Conservation (phyloP, 2,113 vertebrate genomes). For the Cebus imitator region DNA sequence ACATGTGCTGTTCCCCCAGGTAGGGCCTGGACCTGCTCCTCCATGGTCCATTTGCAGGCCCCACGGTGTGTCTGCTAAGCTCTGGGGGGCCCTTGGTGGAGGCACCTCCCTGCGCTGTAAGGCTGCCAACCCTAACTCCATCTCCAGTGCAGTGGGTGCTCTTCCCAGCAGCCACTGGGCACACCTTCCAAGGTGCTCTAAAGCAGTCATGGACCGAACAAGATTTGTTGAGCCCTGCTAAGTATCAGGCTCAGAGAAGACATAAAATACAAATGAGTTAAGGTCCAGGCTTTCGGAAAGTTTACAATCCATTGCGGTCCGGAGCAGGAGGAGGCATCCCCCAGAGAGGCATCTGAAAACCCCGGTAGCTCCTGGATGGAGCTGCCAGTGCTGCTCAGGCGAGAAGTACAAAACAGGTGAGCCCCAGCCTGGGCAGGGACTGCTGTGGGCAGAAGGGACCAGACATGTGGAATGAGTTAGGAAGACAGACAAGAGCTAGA, state of each 20-base stretch:
- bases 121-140: neutral
- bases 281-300: neutral
- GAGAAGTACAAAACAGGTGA: neutral
- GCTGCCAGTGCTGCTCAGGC: neutral
- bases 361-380: neutral
- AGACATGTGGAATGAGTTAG: constrained; percentile 50
- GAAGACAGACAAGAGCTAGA: constrained; percentile 45
- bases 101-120: neutral
- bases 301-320: neutral
- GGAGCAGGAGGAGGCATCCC: neutral
- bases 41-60: neutral
- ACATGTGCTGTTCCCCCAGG: rapidly evolving
- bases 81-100: neutral
- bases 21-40: neutral
- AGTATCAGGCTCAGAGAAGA: neutral
- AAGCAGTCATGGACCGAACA: neutral
- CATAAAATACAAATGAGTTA: neutral
- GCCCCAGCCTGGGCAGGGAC: neutral
- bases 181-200: neutral
- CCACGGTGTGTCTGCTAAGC: neutral
- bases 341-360: neutral
- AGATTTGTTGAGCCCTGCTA: neutral
- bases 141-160: neutral
- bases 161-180: neutral
- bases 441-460: neutral